Percentiles rank a stretch among this genome's conserved stretches.
Evolutionary conservation across 1,140 invertebrate species (phyloP).

Genomic region (Pogonomyrmex barbatus): DNA sequence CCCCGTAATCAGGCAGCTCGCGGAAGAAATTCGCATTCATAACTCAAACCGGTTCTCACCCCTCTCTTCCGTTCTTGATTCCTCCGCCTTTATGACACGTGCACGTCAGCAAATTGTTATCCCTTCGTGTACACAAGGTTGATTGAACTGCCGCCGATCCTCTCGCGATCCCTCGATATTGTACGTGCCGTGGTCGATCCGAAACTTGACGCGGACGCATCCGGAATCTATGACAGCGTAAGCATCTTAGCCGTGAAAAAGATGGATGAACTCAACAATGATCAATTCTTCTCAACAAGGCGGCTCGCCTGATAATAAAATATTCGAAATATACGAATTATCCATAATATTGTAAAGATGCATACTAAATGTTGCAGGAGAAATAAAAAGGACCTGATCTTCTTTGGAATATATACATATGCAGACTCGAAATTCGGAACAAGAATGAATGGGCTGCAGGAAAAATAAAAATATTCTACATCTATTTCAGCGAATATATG

Average conservation of each 20-base stretch:
- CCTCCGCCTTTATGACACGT: slow-evolving; percentile 35
- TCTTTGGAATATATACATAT: not conserved
- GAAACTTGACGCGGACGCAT: slow-evolving; percentile 41
- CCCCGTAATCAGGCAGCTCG: slow-evolving; percentile 75
- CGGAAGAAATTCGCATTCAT: slow-evolving; percentile 82
- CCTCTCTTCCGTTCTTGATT: not conserved
- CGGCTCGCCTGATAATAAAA: not conserved
- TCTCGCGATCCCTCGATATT: slow-evolving; percentile 29
- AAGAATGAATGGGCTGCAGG: not conserved
- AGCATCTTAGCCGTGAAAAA: slow-evolving; percentile 7
- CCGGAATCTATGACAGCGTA: slow-evolving; percentile 26
- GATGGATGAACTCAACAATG: slow-evolving; percentile 22
- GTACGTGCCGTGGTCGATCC: slow-evolving; percentile 51
- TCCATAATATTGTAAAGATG: not conserved
- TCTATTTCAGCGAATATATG: not conserved
- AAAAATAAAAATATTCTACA: not conserved
- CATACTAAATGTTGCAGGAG: not conserved
- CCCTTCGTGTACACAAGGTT: slow-evolving; percentile 66
- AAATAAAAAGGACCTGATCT: not conserved
- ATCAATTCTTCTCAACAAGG: not conserved
- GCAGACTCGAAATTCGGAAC: not conserved
- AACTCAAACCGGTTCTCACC: slow-evolving; percentile 72
- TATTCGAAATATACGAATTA: not conserved
- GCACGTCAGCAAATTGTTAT: slow-evolving; percentile 75
- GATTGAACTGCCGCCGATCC: slow-evolving; percentile 59